Evolutionary conservation across 23 tunicate genomes (phyloP), one percentile per base, ranked within the genome.

Genomic region (Trididemnum clinides): DNA sequence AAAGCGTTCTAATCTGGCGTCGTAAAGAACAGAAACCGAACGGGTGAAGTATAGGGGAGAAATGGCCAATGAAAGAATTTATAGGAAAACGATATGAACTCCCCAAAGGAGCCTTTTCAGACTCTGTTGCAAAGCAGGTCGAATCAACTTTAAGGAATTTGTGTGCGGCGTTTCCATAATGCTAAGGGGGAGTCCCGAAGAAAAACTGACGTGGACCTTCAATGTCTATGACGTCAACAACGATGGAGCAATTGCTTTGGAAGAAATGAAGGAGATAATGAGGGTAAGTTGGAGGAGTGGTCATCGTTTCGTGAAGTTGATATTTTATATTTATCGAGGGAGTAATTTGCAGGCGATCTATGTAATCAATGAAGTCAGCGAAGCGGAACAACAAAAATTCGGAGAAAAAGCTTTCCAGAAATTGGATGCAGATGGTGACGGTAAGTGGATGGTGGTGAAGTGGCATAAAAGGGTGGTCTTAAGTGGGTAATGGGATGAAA

Each of bases 221-320:
- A 87, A 87, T 35, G 91, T 87, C 54, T 87, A 87, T 79, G 91
- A 87, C 91, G 91, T 87, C 81, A 87, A 87, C 81, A 51, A 87
- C 2, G 91, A 87, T 62, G 91, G 91, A 30, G 80, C 85, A 50
- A 87, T 87, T 2, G 70, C 91, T 20, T 59, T 35, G 1, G 91
- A 87, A 64, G 91, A 87, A 66, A 70, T 87, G 72, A 37, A 28
- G 12, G 85, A 87, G 50, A 87, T 87, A 39, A 80, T 87, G 85
- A 80, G 91, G 81, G 91, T 87, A 50, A 57, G 82, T 57, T 27
- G n/a, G n/a, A n/a, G n/a, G n/a, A n/a, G n/a, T n/a, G n/a, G n/a
- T n/a, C n/a, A n/a, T n/a, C n/a, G n/a, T n/a, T n/a, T n/a, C n/a
- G n/a, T n/a, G n/a, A n/a, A n/a, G n/a, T n/a, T n/a, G n/a, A n/a